Evolutionary conservation across 2,888 invertebrate species (phyloP).

Genomic region (Bimastos eiseni): DNA sequence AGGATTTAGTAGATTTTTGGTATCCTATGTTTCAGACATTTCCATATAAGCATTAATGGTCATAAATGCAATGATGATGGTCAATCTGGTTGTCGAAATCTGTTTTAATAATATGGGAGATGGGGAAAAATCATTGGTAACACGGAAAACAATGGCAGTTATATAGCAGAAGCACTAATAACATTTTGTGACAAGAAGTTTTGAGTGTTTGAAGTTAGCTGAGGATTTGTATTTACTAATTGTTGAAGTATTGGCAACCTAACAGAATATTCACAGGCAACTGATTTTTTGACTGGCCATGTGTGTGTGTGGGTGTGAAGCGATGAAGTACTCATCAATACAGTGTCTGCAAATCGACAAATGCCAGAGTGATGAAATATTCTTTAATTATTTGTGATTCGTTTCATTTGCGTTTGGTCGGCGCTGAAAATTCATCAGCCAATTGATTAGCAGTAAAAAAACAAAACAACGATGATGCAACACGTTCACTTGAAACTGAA

Average conservation of each 20-base stretch:
- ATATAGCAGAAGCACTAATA: not conserved
- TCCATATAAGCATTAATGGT: conserved; percentile 2
- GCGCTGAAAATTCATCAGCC: not conserved
- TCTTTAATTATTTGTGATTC: not conserved
- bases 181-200: not conserved
- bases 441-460: not conserved
- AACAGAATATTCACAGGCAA: not conserved
- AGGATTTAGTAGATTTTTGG: conserved; percentile 13
- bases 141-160: not conserved
- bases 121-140: not conserved
- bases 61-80: not conserved
- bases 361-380: not conserved
- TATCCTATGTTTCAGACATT: not conserved
- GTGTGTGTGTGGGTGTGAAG: too few relatives aligned
- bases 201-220: not conserved
- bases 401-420: not conserved
- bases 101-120: not conserved
- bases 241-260: not conserved
- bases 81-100: not conserved
- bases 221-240: not conserved
- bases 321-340: too few relatives aligned
- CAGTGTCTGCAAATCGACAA: too few relatives aligned
- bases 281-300: not conserved
- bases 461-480: not conserved
- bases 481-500: not conserved